Evolutionary conservation across 2,888 invertebrate species (phyloP).

Genomic region (Polydrusus tereticollis): DNA sequence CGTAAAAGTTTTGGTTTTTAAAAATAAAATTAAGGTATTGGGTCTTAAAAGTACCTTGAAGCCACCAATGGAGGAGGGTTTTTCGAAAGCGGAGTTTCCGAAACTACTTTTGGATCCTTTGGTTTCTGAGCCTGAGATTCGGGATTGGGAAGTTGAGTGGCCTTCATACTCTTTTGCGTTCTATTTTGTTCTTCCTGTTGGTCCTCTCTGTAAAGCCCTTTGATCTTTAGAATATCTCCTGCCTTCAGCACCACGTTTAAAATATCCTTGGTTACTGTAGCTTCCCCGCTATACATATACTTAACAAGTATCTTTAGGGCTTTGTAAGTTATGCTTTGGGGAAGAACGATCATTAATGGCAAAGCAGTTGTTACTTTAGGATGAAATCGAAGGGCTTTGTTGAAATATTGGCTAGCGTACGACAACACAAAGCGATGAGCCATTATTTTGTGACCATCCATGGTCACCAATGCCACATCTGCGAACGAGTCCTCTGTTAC

Average conservation of each 20-base stretch:
- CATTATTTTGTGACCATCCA: constrained; percentile 83
- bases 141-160: constrained; percentile 12
- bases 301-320: constrained; percentile 86
- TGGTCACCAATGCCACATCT: constrained; percentile 84
- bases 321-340: constrained; percentile 84
- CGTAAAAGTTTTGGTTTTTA: no score
- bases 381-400: constrained; percentile 69
- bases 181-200: constrained; percentile 30
- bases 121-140: constrained; percentile 9
- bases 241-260: constrained; percentile 84
- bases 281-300: constrained; percentile 87
- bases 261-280: constrained; percentile 88
- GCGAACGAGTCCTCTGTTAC: constrained; percentile 83
- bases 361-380: constrained; percentile 61
- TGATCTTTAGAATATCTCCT: constrained; percentile 84
- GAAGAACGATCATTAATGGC: constrained; percentile 78
- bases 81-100: constrained; percentile 19
- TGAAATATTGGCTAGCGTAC: constrained; percentile 80
- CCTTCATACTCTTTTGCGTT: constrained; percentile 5
- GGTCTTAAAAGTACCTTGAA: constrained; percentile 23
- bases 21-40: no score
- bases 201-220: constrained; percentile 78
- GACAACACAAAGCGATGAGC: constrained; percentile 89
- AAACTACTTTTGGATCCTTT: constrained; percentile 13
- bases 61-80: constrained; percentile 41